These are phyloP conservation scores for Buceros bicornis DNA, from an alignment of 2,797 vertebrate genomes.

Conservation along the genomic window DNA sequence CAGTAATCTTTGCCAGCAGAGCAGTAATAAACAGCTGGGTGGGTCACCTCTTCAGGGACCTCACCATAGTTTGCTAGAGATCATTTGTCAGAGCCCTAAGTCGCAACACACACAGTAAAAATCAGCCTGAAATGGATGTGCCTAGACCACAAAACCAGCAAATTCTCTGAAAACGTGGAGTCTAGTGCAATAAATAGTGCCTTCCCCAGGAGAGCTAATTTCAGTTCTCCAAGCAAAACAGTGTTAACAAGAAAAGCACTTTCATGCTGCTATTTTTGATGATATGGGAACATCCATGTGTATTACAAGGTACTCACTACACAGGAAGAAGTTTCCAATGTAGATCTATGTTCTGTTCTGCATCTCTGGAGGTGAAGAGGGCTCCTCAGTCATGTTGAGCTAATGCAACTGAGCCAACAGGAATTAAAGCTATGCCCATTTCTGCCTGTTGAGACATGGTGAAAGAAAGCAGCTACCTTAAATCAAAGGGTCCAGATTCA, in stretches of 20 bases:
- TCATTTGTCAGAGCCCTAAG: constrained; percentile 26
- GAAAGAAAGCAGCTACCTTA: constrained; percentile 58
- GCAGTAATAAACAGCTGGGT: constrained; percentile 7
- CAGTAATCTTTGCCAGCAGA: background rate
- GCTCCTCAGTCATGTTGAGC: background rate
- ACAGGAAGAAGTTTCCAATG: background rate
- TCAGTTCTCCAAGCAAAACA: background rate
- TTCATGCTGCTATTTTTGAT: background rate
- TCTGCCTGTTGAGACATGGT: constrained; percentile 62
- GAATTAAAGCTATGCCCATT: constrained; percentile 50
- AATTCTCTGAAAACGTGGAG: background rate
- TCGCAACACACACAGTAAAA: constrained; percentile 4
- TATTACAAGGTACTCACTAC: background rate
- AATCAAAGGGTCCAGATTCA: constrained; percentile 69
- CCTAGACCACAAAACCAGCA: background rate
- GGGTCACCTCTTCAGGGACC: background rate
- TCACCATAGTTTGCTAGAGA: background rate
- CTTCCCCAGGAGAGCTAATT: background rate
- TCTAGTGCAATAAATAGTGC: background rate
- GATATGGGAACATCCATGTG: background rate
- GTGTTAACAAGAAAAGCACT: background rate
- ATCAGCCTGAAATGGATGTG: background rate
- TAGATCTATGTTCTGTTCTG: background rate
- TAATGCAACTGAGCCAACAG: constrained; percentile 18
- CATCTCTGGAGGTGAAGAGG: background rate